phyloP scores from a whole-genome alignment of 2,888 invertebrate genomes.

The Papilio protenor region DNA sequence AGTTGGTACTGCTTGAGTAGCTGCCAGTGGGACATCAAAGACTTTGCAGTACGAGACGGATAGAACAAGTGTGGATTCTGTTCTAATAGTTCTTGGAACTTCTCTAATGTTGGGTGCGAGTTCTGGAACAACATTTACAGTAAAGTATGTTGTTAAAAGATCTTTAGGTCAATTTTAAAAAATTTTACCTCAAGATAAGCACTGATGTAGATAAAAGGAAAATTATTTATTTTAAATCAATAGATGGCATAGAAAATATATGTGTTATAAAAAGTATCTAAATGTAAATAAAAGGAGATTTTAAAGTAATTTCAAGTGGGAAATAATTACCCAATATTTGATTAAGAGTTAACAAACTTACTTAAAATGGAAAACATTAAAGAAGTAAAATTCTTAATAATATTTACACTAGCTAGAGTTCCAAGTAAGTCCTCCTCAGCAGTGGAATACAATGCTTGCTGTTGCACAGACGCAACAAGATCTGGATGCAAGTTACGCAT shows the following conservation, averaged over 20 bases:
- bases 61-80: slow-evolving; percentile 94
- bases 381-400: not conserved
- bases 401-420: slow-evolving; percentile 87
- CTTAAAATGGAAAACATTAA: not conserved
- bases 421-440: slow-evolving; percentile 95
- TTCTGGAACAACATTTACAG: slow-evolving; percentile 76
- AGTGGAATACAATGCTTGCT: slow-evolving; percentile 94
- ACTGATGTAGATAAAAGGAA: not conserved
- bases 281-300: no score
- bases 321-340: no score
- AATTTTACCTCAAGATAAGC: not conserved
- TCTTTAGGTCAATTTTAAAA: not conserved
- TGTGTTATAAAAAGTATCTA: no score
- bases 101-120: slow-evolving; percentile 88
- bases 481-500: slow-evolving; percentile 98
- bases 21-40: slow-evolving; percentile 95
- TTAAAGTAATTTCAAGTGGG: no score
- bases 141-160: not conserved
- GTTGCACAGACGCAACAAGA: slow-evolving; percentile 92
- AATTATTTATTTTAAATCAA: no score
- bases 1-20: slow-evolving; percentile 96
- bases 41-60: slow-evolving; percentile 93
- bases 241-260: no score
- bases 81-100: slow-evolving; percentile 93
- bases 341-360: no score